Evolutionary conservation across 2,888 invertebrate species (phyloP).

Genomic region (Lepidonotus clava): DNA sequence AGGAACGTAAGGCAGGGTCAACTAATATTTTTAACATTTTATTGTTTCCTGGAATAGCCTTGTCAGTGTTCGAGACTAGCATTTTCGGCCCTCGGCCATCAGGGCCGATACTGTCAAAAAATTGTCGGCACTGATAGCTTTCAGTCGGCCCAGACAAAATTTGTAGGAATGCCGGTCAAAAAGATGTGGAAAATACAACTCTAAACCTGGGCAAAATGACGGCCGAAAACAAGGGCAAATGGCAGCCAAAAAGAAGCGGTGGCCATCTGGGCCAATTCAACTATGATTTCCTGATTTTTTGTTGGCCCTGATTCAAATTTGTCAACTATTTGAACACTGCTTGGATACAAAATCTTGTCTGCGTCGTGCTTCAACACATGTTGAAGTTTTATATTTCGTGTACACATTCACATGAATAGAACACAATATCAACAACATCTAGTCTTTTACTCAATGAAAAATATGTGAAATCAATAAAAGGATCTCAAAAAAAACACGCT

Average conservation of each 20-base stretch:
- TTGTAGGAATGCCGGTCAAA: neutral
- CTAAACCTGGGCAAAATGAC: neutral
- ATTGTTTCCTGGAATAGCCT: neutral
- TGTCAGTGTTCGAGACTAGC: neutral
- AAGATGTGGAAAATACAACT: neutral
- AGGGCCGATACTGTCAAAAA: neutral
- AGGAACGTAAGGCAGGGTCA: neutral
- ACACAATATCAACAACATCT: neutral
- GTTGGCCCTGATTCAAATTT: too few relatives aligned
- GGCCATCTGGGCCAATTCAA: too few relatives aligned
- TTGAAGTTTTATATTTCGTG: neutral
- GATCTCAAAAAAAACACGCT: neutral
- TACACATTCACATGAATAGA: neutral
- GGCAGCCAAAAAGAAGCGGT: neutral
- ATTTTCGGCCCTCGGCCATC: neutral
- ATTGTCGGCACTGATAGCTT: neutral
- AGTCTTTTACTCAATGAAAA: neutral
- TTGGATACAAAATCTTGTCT: neutral
- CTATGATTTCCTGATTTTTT: too few relatives aligned
- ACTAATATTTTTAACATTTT: neutral
- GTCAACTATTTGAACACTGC: neutral
- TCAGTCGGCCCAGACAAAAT: neutral
- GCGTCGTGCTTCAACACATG: neutral
- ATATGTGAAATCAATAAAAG: neutral
- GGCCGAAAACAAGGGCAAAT: neutral